Base-by-base conservation (phyloP, 30 jellyfish, hydroid and myxozoan species). In the Phacellophora camtschatica region DNA sequence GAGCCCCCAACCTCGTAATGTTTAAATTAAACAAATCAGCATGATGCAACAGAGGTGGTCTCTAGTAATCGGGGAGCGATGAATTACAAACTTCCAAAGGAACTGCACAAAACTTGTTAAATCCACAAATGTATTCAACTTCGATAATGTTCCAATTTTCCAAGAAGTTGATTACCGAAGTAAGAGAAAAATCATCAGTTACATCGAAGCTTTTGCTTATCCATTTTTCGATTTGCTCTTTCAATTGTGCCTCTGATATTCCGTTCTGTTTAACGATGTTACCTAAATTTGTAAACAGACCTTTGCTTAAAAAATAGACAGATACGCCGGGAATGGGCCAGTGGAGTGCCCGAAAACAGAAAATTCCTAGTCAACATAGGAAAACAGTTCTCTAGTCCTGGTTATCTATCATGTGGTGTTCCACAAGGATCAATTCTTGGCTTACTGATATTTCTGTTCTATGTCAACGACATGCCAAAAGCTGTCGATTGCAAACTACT, bases 11-110 rank as follows among this genome's bases (percentile, higher is more conserved):
- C 35, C 86, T 50, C 32, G 51, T 74, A 18, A 50, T 6, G 23
- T 72, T 50, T 18, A 72, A 50, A 28, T 50, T 43, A 5, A 72
- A 41, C 34, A 72, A 59, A 32, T 72, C 86, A 2, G 86, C 86
- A 28, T 72, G 86, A 28, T 72, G 86, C 62, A 72, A 48, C 37
- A 72, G 30, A 5, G 86, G 86, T 8, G 86, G 66, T 48, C 86
- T 49, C 35, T 72, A 50, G 25, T 31, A 32, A n/a, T 59, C 25
- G 24, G 86, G 86, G 8, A 72, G 24, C 32, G 45, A 23, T 4
- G 30, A 2, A 2, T 28, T 18, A 1, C 64, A 74, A 5, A 50
- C 86, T 7, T 72, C 51, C 11, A 72, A 29, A 22, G 51, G 61
- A 4, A 11, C 43, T 2, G 74, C 63, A 23, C 29, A 23, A 55